These are phyloP conservation scores for Troides aeacus DNA, from an alignment of 2,888 invertebrate species.

Conservation along the genomic window DNA sequence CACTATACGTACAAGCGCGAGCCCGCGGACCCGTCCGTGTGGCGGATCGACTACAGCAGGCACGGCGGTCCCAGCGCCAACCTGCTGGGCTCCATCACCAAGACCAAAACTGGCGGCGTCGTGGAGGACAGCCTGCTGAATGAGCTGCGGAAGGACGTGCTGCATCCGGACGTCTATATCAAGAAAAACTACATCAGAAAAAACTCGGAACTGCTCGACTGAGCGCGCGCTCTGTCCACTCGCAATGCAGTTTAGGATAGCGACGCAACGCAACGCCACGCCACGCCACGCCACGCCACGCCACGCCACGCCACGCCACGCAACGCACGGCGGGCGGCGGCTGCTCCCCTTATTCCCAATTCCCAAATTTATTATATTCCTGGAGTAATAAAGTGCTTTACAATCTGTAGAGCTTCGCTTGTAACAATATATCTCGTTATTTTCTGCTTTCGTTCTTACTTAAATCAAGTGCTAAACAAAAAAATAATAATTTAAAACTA, in stretches of 20 bases:
- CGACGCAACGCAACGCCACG: neutral
- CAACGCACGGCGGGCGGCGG: neutral
- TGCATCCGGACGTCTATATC: slow-evolving; percentile 66
- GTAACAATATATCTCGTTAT: too few relatives aligned
- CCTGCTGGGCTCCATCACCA: slow-evolving; percentile 54
- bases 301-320: too few relatives aligned
- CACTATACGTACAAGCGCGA: slow-evolving; percentile 48
- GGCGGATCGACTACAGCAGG: slow-evolving; percentile 70
- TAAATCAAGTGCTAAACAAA: too few relatives aligned
- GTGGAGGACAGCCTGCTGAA: slow-evolving; percentile 48
- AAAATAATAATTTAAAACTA: too few relatives aligned
- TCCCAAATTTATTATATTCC: too few relatives aligned
- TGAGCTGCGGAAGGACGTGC: slow-evolving; percentile 53
- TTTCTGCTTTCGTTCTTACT: too few relatives aligned
- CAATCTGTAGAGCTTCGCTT: too few relatives aligned
- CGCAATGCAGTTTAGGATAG: neutral
- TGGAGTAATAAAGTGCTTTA: too few relatives aligned
- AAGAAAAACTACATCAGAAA: slow-evolving; percentile 58
- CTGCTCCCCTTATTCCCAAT: too few relatives aligned
- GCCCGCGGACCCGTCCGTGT: slow-evolving; percentile 52
- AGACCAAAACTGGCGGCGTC: slow-evolving; percentile 49
- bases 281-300: neutral
- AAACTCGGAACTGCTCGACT: slow-evolving; percentile 32
- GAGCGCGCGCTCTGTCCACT: neutral
- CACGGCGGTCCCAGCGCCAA: slow-evolving; percentile 62